These are phyloP conservation scores for Peromyscus californicus DNA, from an alignment of 2,113 vertebrate species.

Conservation along the genomic window DNA sequence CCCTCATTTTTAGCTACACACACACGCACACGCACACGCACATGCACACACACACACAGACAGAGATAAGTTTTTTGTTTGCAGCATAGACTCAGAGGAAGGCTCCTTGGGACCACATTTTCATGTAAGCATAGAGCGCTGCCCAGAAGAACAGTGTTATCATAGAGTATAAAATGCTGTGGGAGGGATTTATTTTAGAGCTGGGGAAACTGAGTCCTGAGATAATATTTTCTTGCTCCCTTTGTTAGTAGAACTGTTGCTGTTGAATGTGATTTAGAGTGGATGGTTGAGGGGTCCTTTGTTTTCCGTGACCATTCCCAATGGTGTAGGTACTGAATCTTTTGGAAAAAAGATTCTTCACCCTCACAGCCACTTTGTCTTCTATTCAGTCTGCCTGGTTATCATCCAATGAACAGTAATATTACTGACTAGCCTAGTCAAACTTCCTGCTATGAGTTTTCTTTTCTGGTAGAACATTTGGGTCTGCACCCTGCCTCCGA, in stretches of 20 bases:
- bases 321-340: neutral
- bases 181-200: neutral
- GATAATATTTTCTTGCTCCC: neutral
- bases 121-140: neutral
- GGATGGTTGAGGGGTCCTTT: no score
- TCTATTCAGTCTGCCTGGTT: neutral
- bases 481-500: neutral
- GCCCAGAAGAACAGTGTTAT: neutral
- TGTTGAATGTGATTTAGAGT: neutral
- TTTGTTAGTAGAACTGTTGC: neutral
- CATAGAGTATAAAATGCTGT: neutral
- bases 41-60: neutral
- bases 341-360: conserved; percentile 10
- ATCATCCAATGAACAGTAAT: neutral
- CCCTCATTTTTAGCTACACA: neutral
- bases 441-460: neutral
- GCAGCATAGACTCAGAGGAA: neutral
- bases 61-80: neutral
- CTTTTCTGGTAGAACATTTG: neutral
- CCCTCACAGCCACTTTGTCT: neutral
- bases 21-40: no score
- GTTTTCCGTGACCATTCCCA: neutral
- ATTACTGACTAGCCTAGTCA: neutral
- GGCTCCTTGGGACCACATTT: neutral
- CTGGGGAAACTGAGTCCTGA: neutral